phyloP scores from a whole-genome alignment of 2,888 invertebrate genomes.

The Auanema sp. region DNA sequence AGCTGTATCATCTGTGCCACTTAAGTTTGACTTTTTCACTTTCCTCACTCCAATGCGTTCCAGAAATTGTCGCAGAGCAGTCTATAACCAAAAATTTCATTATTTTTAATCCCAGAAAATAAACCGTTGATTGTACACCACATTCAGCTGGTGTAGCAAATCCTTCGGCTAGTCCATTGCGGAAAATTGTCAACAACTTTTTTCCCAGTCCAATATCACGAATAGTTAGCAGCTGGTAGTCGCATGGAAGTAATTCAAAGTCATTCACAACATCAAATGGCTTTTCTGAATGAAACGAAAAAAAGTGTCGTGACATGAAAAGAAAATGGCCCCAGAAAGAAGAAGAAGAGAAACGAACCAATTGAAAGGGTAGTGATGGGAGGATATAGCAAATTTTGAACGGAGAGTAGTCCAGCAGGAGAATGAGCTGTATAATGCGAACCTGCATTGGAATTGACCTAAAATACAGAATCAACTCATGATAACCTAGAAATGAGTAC shows the following conservation, averaged over 20 bases:
- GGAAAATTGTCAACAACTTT: conserved; percentile 26
- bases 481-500: no score
- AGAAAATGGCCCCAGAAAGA: background rate
- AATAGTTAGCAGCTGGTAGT: conserved; percentile 38
- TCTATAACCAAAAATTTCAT: conserved; percentile 5
- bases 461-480: background rate
- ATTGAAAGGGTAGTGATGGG: conserved; percentile 12
- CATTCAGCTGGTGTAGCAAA: conserved; percentile 1
- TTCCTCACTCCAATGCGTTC: conserved; percentile 2
- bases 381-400: conserved; percentile 23
- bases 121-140: conserved; percentile 16
- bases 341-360: conserved; percentile 7
- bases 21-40: conserved; percentile 15
- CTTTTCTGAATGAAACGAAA: background rate
- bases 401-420: conserved; percentile 15
- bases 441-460: conserved; percentile 1
- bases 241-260: conserved; percentile 32
- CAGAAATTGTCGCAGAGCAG: conserved; percentile 7
- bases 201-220: conserved; percentile 22
- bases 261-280: background rate
- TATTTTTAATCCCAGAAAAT: background rate
- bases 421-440: conserved; percentile 18
- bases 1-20: conserved; percentile 10
- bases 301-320: conserved; percentile 4
- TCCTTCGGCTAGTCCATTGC: conserved; percentile 20